These are phyloP conservation scores for Aphelenchoides fujianensis DNA, from an alignment of 1,140 invertebrate species.

Conservation along the genomic window DNA sequence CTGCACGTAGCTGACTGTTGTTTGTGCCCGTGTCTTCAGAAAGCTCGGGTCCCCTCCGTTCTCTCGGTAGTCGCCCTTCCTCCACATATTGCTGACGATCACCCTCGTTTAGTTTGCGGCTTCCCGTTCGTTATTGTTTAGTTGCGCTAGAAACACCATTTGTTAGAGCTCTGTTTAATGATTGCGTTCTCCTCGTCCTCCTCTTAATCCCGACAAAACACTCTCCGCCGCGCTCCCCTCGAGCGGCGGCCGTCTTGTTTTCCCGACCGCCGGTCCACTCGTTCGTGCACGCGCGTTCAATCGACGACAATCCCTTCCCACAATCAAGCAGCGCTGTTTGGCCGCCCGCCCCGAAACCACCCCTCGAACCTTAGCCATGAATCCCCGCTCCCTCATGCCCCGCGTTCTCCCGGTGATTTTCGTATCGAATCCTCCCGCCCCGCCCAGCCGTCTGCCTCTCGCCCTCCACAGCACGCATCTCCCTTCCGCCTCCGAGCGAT, in stretches of 20 bases:
- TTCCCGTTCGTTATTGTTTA: not conserved
- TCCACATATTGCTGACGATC: not conserved
- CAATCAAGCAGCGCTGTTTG: not conserved
- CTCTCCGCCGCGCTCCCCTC: not conserved
- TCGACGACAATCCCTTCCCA: not conserved
- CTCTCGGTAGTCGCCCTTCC: no score
- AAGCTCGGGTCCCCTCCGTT: not conserved
- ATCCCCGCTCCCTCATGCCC: not conserved
- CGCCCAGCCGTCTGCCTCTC: not conserved
- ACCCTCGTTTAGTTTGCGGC: not conserved
- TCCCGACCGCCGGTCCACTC: not conserved
- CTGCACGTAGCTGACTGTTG: not conserved
- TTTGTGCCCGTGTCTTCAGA: not conserved
- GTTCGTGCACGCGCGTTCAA: not conserved
- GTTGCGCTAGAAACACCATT: not conserved
- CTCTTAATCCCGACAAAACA: not conserved
- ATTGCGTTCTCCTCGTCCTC: not conserved
- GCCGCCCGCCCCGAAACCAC: not conserved
- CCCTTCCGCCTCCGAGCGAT: not conserved
- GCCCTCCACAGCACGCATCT: not conserved
- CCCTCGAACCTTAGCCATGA: not conserved
- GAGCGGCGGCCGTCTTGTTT: conserved; percentile 4
- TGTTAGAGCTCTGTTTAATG: conserved; percentile 4
- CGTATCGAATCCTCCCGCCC: no score
- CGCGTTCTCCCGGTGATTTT: not conserved